phyloP scores from a whole-genome alignment of 2,113 vertebrate genomes.

The Spermophilus dauricus region DNA sequence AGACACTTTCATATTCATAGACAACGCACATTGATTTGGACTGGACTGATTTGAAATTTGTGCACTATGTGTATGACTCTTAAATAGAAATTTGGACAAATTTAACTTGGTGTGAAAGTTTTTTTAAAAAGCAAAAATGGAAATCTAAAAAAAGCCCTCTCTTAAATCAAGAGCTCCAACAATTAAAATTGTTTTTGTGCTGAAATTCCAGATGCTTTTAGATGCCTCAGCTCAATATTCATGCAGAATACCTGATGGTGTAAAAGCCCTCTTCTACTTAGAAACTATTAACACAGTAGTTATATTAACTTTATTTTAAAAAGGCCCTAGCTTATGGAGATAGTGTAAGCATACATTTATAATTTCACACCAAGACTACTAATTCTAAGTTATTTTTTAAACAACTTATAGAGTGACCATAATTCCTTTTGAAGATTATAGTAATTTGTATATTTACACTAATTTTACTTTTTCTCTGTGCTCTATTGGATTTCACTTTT shows the following conservation, averaged over 20 bases:
- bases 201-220: not conserved
- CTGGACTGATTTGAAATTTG: conserved; percentile 23
- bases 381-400: conserved; percentile 36
- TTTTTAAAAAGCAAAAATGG: conserved; percentile 6
- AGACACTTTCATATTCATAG: not conserved
- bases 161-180: conserved; percentile 21
- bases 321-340: not conserved
- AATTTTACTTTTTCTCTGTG: not conserved
- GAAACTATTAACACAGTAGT: not conserved
- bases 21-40: not conserved
- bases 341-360: not conserved
- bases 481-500: not conserved
- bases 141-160: conserved; percentile 12
- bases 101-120: not conserved
- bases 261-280: not conserved
- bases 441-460: not conserved
- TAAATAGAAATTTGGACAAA: conserved; percentile 13
- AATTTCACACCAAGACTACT: not conserved
- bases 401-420: not conserved
- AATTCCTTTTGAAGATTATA: conserved; percentile 24
- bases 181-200: conserved; percentile 34
- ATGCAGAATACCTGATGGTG: not conserved
- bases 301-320: not conserved
- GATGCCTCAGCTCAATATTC: not conserved
- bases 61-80: not conserved